These are phyloP conservation scores for Pollenia amentaria DNA, from an alignment of 2,888 invertebrate genomes.

Conservation along the genomic window DNA sequence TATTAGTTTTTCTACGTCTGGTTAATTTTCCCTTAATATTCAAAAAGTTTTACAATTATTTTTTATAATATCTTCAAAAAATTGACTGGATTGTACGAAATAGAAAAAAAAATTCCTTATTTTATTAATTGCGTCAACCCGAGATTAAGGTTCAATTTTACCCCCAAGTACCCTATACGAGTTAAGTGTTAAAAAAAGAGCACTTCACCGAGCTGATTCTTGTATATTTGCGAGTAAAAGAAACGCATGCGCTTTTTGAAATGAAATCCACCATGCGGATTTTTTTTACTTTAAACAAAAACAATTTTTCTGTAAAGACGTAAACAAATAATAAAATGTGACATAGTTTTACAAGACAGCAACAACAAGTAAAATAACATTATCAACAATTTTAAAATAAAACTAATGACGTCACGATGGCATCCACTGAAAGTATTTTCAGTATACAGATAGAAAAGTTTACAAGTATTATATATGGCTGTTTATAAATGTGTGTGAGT, in stretches of 20 bases:
- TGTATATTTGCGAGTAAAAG: slow-evolving; percentile 21
- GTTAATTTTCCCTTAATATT: too few relatives aligned
- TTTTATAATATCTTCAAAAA: too few relatives aligned
- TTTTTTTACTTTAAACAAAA: slow-evolving; percentile 4
- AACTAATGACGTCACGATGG: slow-evolving; percentile 75
- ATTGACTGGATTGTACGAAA: too few relatives aligned
- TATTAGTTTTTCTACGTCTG: too few relatives aligned
- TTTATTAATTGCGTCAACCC: too few relatives aligned
- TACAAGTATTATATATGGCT: not conserved
- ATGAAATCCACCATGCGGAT: slow-evolving; percentile 76
- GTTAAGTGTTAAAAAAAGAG: slow-evolving; percentile 15
- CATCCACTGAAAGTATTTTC: slow-evolving; percentile 65
- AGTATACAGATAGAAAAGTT: slow-evolving; percentile 7
- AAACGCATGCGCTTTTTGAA: slow-evolving; percentile 72
- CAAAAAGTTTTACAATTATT: too few relatives aligned
- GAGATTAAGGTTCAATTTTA: not conserved
- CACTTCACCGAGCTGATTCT: not conserved
- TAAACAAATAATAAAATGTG: slow-evolving; percentile 68
- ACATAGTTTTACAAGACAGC: slow-evolving; percentile 55
- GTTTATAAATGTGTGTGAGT: not conserved
- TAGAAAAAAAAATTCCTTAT: too few relatives aligned
- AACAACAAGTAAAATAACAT: slow-evolving; percentile 2
- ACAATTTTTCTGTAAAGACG: slow-evolving; percentile 29
- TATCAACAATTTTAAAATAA: slow-evolving; percentile 19
- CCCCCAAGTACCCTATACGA: not conserved